These are phyloP conservation scores for Erpetoichthys calabaricus DNA, from an alignment of 2,797 vertebrate genomes.

Conservation along the genomic window DNA sequence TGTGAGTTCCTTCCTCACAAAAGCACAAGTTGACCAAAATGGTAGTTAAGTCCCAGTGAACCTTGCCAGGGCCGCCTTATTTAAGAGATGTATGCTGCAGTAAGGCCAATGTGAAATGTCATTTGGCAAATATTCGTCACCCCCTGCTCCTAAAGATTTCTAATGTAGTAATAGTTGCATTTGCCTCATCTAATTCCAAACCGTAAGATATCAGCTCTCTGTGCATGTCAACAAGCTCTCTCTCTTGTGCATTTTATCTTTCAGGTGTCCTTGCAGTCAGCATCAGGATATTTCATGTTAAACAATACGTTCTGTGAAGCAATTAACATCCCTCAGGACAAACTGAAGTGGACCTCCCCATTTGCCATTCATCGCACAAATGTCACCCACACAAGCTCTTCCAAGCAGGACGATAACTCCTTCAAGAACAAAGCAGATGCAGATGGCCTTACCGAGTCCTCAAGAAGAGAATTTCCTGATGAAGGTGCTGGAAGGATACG, in stretches of 20 bases:
- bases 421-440: conserved; percentile 24
- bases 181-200: no score
- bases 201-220: neutral
- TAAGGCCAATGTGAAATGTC: no score
- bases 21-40: no score
- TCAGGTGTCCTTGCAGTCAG: conserved; percentile 79
- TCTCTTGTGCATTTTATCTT: neutral
- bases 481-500: conserved; percentile 23
- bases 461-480: conserved; percentile 1
- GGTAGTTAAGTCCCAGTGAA: no score
- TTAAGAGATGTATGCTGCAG: no score
- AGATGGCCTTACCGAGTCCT: neutral
- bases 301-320: conserved; percentile 63
- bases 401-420: conserved; percentile 13
- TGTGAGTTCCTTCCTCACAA: no score
- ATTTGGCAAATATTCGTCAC: no score
- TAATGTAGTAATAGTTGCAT: no score
- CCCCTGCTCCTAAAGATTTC: no score
- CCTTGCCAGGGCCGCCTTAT: no score
- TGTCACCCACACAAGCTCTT: conserved; percentile 48
- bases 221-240: neutral
- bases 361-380: conserved; percentile 72
- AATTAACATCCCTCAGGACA: conserved; percentile 76
- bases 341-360: conserved; percentile 86
- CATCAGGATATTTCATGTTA: conserved; percentile 73